A percentile compares a stretch with the other conserved stretches of the same genome.
phyloP scores from a whole-genome alignment of 2,888 invertebrate species.

The Prostheceraeus crozeri region DNA sequence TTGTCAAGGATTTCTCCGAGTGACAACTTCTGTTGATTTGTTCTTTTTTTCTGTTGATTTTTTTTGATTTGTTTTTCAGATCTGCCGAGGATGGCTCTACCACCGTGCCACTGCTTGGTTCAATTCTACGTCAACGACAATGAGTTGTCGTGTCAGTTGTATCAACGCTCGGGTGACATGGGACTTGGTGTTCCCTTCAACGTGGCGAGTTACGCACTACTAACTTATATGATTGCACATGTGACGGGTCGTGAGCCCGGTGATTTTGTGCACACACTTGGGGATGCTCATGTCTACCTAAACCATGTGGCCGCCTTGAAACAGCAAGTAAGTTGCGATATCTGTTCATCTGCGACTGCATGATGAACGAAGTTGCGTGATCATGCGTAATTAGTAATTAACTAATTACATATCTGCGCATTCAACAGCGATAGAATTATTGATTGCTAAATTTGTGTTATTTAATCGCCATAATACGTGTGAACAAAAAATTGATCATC shows the following conservation, averaged over 20 bases:
- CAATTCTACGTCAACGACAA: constrained; percentile 80
- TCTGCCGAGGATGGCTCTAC: constrained; percentile 80
- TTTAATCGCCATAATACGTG: no score
- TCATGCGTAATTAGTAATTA: no score
- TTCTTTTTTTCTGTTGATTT: no score
- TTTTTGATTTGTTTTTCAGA: no score
- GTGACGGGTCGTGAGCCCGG: constrained; percentile 62
- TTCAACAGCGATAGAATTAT: no score
- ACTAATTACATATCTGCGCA: no score
- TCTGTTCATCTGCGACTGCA: no score
- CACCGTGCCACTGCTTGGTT: constrained; percentile 87
- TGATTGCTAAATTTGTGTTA: no score
- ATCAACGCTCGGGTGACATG: constrained; percentile 94
- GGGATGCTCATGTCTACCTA: constrained; percentile 86
- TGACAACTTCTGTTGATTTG: no score
- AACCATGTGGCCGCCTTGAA: constrained; percentile 69
- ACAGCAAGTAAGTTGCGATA: background rate
- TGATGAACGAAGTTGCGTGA: no score
- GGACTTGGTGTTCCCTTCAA: constrained; percentile 95
- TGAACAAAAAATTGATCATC: no score
- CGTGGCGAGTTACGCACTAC: constrained; percentile 85
- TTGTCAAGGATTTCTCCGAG: no score
- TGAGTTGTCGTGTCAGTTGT: constrained; percentile 80
- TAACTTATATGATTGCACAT: constrained; percentile 91
- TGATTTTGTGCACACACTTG: constrained; percentile 85